A percentile compares a stretch with the other conserved stretches of the same genome.
phyloP scores from a whole-genome alignment of 2,797 vertebrate genomes.

The Alouatta caraya region DNA sequence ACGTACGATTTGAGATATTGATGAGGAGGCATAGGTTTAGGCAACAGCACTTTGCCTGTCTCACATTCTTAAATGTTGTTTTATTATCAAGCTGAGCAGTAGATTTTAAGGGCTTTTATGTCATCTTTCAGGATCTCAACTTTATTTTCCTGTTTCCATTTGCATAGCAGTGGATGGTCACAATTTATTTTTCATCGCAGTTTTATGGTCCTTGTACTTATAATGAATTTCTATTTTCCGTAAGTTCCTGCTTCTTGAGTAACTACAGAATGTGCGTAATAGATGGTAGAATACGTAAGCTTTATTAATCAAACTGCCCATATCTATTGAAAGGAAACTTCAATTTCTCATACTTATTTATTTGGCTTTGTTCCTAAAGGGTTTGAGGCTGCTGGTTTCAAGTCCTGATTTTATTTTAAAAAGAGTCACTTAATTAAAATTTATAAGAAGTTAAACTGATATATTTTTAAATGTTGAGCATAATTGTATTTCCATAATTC shows the following conservation, averaged over 20 bases:
- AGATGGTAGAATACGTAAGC: not conserved
- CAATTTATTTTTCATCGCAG: not conserved
- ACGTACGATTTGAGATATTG: not conserved
- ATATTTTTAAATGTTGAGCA: not conserved
- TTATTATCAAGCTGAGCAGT: not conserved
- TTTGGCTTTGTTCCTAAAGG: not conserved
- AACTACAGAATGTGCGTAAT: not conserved
- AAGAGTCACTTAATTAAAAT: not conserved
- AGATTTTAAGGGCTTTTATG: not conserved
- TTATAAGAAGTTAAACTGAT: not conserved
- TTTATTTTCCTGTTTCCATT: not conserved
- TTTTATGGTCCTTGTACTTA: not conserved
- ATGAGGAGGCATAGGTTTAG: accelerated
- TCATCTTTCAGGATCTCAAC: not conserved
- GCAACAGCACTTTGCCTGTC: not conserved
- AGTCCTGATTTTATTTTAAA: not conserved
- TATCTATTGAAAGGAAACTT: not conserved
- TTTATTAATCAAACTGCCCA: not conserved
- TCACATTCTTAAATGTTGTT: not conserved
- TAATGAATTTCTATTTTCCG: not conserved
- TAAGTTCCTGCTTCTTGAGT: not conserved
- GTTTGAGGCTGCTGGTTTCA: not conserved
- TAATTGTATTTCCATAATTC: not conserved
- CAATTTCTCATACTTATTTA: not conserved
- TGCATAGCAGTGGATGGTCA: not conserved